These are phyloP conservation scores for Lacanobia wlatinum DNA, from an alignment of 2,888 invertebrate genomes.

Conservation along the genomic window DNA sequence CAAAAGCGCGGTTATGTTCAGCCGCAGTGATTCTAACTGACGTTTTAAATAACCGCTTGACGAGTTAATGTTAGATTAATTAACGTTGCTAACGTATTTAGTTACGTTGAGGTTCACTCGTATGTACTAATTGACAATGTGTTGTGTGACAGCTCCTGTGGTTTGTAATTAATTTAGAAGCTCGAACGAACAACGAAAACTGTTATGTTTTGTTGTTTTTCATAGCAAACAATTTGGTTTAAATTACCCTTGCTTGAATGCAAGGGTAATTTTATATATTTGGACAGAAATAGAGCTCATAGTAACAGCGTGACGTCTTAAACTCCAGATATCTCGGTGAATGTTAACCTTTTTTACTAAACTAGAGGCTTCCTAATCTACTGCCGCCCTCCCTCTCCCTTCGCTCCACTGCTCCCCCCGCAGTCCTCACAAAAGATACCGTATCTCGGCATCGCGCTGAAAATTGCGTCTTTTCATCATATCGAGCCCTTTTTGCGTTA, in stretches of 20 bases:
- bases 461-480: conserved; percentile 70
- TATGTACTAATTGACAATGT: conserved; percentile 11
- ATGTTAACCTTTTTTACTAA: conserved; percentile 53
- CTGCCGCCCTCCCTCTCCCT: neutral
- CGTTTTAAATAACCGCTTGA: conserved; percentile 24
- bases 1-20: conserved; percentile 18
- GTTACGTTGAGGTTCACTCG: conserved; percentile 30
- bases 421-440: conserved; percentile 49
- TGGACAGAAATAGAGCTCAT: neutral
- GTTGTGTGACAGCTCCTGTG: conserved; percentile 9
- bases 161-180: conserved; percentile 6
- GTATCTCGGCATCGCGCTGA: conserved; percentile 57
- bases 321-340: conserved; percentile 19
- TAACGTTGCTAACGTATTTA: conserved; percentile 32
- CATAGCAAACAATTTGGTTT: neutral
- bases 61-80: conserved; percentile 34
- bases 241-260: too few relatives aligned
- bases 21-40: conserved; percentile 24
- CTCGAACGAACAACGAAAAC: neutral
- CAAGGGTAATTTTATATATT: neutral
- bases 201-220: neutral
- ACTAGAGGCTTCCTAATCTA: conserved; percentile 49
- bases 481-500: conserved; percentile 24
- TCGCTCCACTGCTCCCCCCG: neutral
- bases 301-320: conserved; percentile 3